These are phyloP conservation scores for Nysson spinosus DNA, from an alignment of 2,888 invertebrate species.

Conservation along the genomic window DNA sequence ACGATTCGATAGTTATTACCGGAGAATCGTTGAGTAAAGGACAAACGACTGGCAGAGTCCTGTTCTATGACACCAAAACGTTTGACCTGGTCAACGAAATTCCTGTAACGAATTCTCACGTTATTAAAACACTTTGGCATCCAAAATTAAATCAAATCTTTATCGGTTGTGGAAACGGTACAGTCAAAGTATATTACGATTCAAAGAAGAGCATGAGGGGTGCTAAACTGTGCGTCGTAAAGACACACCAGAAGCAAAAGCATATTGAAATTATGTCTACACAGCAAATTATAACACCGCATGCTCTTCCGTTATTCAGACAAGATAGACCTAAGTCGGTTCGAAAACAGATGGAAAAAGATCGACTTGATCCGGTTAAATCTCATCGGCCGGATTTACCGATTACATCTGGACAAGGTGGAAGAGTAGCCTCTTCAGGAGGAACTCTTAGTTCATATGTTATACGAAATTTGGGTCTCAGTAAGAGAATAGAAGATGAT, in stretches of 20 bases:
- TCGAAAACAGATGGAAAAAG: constrained; percentile 94
- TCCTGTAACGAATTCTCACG: constrained; percentile 87
- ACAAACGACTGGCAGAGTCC: constrained; percentile 82
- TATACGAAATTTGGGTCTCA: constrained; percentile 95
- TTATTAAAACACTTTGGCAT: constrained; percentile 96
- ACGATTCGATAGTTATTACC: constrained; percentile 92
- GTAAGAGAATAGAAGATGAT: constrained; percentile 94
- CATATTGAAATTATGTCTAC: constrained; percentile 92
- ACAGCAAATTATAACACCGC: constrained; percentile 97
- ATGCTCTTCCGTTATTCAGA: constrained; percentile 95
- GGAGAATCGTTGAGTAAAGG: constrained; percentile 88
- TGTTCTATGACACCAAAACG: constrained; percentile 89
- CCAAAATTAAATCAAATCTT: constrained; percentile 98
- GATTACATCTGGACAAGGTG: constrained; percentile 94
- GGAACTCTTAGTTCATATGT: constrained; percentile 98
- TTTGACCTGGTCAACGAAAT: constrained; percentile 87
- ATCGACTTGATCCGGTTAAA: constrained; percentile 91
- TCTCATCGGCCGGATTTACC: constrained; percentile 90
- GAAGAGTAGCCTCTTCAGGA: constrained; percentile 95
- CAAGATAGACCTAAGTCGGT: constrained; percentile 93
- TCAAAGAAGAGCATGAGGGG: constrained; percentile 91
- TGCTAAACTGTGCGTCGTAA: constrained; percentile 92
- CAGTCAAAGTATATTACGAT: constrained; percentile 94
- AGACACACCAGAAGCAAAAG: constrained; percentile 87
- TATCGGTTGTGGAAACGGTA: constrained; percentile 93